Base-by-base conservation (phyloP, 2,113 vertebrate species). In the Mola mola region DNA sequence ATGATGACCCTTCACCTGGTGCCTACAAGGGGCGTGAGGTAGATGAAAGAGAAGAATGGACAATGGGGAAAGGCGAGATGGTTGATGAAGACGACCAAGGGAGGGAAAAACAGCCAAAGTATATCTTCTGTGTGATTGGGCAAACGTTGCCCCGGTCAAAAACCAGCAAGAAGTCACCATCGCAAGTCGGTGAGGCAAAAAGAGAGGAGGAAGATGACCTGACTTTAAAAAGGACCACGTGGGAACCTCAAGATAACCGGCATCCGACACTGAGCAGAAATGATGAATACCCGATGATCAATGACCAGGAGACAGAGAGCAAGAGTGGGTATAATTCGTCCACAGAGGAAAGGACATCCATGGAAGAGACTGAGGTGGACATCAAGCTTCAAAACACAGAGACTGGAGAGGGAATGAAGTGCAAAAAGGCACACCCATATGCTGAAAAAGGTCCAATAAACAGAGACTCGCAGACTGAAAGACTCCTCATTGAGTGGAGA, bases 391-490 rank as follows among this genome's bases (percentile, higher is more conserved):
- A 43, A 12, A 29, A 50, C 19, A 2, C 19, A 56, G 47, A 80
- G 31, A 25, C 60, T 16, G 34, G 0, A n/a, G 66, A 59, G 7
- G 34, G 2, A 46, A 34, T 19, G n/a, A 63, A 7, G 53, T 17
- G 6, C 16, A 49, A 76, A 67, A 20, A 1, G 7, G 82, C 72
- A 20, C 24, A 61, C 26, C 63, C 42, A 0, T 62, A 49, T 12
- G 40, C 28, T 0, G 69, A 70, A 44, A 76, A 74, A 4, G 49
- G 56, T 6, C n/a, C 21, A 0, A 13, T 69, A 0, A 80, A 72
- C 44, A 83, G 73, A 64, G 86, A 90, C 66, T 76, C 76, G 0
- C 26, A 51, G 57, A 90, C 87, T n/a, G 87, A 89, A 29, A 81
- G 16, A 37, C 87, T 90, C 31, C 87, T 90, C 5, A 11, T 6